Evolutionary conservation across 2,888 invertebrate species (phyloP).

Genomic region (Drosophila emarginata): DNA sequence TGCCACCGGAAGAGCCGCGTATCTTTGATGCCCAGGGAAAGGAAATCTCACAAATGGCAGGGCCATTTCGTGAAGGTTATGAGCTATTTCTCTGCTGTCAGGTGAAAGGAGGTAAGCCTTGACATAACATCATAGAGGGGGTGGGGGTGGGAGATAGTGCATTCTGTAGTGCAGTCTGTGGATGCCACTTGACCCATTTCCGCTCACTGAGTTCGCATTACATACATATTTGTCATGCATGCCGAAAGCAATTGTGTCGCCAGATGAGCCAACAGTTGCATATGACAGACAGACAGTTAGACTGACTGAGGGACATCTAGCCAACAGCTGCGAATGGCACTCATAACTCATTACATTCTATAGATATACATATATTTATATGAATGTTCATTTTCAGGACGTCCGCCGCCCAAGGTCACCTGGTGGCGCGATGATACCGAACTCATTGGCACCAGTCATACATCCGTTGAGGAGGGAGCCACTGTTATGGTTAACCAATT

Average conservation of each 20-base stretch:
- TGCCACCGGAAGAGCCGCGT: constrained; percentile 90
- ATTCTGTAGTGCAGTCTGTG: not conserved
- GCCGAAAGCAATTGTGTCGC: constrained; percentile 10
- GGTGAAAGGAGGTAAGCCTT: constrained; percentile 90
- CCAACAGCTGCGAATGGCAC: constrained; percentile 9
- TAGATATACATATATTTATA: not conserved
- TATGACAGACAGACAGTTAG: not conserved
- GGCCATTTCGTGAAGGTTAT: constrained; percentile 93
- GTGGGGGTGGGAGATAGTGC: not conserved
- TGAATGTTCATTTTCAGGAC: constrained; percentile 84
- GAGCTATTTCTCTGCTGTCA: constrained; percentile 92
- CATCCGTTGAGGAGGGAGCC: constrained; percentile 85
- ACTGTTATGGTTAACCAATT: constrained; percentile 89
- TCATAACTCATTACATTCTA: not conserved
- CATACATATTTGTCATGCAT: no score
- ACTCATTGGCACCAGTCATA: constrained; percentile 88
- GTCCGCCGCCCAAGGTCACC: constrained; percentile 90
- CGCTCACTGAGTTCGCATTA: no score
- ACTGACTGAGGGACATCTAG: no score
- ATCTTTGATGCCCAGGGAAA: constrained; percentile 92
- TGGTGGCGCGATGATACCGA: constrained; percentile 92
- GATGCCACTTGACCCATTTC: constrained; percentile 26
- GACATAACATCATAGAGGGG: no score
- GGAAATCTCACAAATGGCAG: constrained; percentile 90
- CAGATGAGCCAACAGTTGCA: not conserved